Base-by-base conservation (phyloP, 2,113 vertebrate species). In the Chaetops frenatus region DNA sequence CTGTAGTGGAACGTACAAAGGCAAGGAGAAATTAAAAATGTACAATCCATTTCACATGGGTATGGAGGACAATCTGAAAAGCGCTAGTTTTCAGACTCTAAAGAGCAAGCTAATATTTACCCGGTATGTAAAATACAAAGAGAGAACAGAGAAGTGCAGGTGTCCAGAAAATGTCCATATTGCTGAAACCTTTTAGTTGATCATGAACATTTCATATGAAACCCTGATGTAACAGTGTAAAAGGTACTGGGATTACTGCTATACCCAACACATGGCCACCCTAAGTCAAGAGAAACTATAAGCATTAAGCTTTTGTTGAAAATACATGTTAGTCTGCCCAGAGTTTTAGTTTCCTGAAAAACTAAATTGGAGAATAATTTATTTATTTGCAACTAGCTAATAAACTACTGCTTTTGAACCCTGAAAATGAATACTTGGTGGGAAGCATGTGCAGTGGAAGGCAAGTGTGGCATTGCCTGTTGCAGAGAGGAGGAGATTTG, bases 1-100 rank as follows among this genome's bases (percentile, higher is more conserved):
- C 17, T n/a, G 23, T 65, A 24, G 15, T 56, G 4, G n/a, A 65
- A 73, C 24, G 66, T 83, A 44, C 1, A 50, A 79, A 89, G 15
- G 11, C 29, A 62, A 78, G 57, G 67, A 79, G 47, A 94, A 84
- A 65, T 42, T 2, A 25, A 72, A 61, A 16, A 62, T 25, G 33
- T 35, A 9, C 0, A 0, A 29, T 80, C 77, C 3, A 11, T 92
- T 82, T 85, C 28, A 79, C 5, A 31, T 0, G 1, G 21, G 5
- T 42, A 9, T 38, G 33, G 23, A 91, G 33, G 47, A 70, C 57
- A 36, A 19, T 54, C 57, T 31, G 31, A 65, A 69, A 89, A 81
- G 23, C 20, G 14, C 4, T 45, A 2, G 16, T 69, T 80, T 87
- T 89, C 45, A 58, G 54, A 76, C 29, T 78, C 31, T 13, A 42